A percentile compares a stretch with the other conserved stretches of the same genome.
Conservation (phyloP, 2,888 invertebrate genomes). For the Luperina nickerlii region DNA sequence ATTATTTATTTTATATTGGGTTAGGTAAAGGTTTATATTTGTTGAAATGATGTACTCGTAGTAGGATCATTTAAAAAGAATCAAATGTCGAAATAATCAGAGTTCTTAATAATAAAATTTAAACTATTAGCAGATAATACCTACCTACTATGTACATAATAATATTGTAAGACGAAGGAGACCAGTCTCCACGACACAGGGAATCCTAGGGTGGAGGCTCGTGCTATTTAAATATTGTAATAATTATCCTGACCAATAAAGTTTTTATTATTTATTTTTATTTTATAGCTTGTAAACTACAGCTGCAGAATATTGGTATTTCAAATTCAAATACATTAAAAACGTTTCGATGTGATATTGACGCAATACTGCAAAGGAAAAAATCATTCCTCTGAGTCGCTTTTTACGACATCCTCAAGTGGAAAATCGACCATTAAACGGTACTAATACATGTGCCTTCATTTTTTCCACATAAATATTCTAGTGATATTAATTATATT, state of each 20-base stretch:
- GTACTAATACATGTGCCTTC: not conserved
- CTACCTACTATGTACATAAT: no score
- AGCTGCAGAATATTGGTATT: not conserved
- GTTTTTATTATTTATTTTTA: no score
- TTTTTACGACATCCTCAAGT: not conserved
- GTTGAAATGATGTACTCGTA: not conserved
- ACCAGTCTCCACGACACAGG: no score
- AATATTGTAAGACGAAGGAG: no score
- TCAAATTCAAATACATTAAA: not conserved
- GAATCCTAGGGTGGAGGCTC: no score
- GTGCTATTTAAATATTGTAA: no score
- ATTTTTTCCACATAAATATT: not conserved
- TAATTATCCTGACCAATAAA: no score
- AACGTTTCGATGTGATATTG: not conserved
- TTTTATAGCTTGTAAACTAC: not conserved
- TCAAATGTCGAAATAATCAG: not conserved
- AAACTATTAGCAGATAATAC: not conserved
- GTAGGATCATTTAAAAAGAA: not conserved
- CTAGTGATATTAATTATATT: not conserved
- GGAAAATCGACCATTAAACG: not conserved
- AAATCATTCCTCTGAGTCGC: not conserved
- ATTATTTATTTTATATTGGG: constrained; percentile 17
- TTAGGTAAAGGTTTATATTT: constrained; percentile 27
- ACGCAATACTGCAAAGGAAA: not conserved
- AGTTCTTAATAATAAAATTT: not conserved